These are phyloP conservation scores for Eustalomyia histrio DNA, from an alignment of 2,888 invertebrate genomes.

Conservation along the genomic window DNA sequence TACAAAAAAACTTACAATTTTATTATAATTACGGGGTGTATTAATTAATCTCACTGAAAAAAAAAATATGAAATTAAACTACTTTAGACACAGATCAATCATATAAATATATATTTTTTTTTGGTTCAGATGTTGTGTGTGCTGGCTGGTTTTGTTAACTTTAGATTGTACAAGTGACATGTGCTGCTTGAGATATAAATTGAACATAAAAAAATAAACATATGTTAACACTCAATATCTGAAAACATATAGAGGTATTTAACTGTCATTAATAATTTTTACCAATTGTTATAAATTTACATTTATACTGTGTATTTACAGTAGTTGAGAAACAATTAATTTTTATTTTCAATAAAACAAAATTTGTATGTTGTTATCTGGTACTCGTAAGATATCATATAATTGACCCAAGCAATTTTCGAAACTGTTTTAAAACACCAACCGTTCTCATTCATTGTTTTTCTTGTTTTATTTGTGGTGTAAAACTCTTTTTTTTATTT, in stretches of 20 bases:
- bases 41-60: constrained; percentile 69
- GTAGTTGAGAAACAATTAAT: constrained; percentile 60
- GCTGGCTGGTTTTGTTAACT: constrained; percentile 68
- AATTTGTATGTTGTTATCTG: constrained; percentile 2
- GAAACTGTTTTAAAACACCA: not conserved
- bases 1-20: constrained; percentile 37
- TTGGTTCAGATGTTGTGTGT: constrained; percentile 60
- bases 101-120: constrained; percentile 66
- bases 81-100: constrained; percentile 72
- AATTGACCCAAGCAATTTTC: not conserved
- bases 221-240: constrained; percentile 33
- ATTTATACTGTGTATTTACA: constrained; percentile 14
- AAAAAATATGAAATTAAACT: constrained; percentile 51
- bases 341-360: constrained; percentile 50
- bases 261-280: constrained; percentile 34
- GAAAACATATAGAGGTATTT: constrained; percentile 21
- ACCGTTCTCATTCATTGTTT: not conserved
- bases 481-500: constrained; percentile 7
- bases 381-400: not conserved
- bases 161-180: constrained; percentile 57
- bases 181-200: constrained; percentile 62
- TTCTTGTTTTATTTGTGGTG: not conserved
- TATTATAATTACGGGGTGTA: constrained; percentile 75
- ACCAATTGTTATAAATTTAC: constrained; percentile 43
- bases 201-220: constrained; percentile 21